A percentile compares a stretch with the other conserved stretches of the same genome.
These are phyloP conservation scores for Noctua comes DNA, from an alignment of 2,888 invertebrate genomes.

Conservation along the genomic window DNA sequence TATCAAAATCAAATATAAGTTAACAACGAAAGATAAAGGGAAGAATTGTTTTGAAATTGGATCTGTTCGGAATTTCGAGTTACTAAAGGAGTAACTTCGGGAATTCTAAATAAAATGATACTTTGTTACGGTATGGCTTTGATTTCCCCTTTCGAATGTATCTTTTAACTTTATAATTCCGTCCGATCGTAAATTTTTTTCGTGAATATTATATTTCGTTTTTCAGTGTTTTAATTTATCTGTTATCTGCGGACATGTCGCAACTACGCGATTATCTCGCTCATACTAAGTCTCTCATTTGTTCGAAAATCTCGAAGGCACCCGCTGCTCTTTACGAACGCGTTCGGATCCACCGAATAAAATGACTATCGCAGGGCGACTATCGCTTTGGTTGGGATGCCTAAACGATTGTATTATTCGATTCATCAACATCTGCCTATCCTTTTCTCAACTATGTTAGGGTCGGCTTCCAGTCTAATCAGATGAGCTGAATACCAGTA, in stretches of 20 bases:
- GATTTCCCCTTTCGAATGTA: conserved; percentile 5
- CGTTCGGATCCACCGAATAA: not conserved
- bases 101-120: conserved; percentile 29
- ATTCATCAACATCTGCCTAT: too few relatives aligned
- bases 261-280: not conserved
- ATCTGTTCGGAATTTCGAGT: conserved; percentile 30
- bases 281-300: not conserved
- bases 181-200: not conserved
- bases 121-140: conserved; percentile 13
- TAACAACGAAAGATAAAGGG: conserved; percentile 33
- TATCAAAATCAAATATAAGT: conserved; percentile 52
- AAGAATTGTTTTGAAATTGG: conserved; percentile 46
- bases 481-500: too few relatives aligned
- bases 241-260: not conserved
- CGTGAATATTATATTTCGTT: not conserved
- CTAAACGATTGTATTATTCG: not conserved
- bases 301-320: not conserved
- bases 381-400: not conserved
- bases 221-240: not conserved
- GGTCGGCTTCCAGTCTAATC: too few relatives aligned
- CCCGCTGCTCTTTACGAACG: too few relatives aligned
- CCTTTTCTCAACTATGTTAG: too few relatives aligned
- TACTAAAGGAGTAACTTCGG: conserved; percentile 29
- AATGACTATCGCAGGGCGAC: not conserved
- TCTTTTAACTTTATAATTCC: not conserved